Base-by-base conservation (phyloP, 2,888 invertebrate genomes). In the Eristalis tenax region DNA sequence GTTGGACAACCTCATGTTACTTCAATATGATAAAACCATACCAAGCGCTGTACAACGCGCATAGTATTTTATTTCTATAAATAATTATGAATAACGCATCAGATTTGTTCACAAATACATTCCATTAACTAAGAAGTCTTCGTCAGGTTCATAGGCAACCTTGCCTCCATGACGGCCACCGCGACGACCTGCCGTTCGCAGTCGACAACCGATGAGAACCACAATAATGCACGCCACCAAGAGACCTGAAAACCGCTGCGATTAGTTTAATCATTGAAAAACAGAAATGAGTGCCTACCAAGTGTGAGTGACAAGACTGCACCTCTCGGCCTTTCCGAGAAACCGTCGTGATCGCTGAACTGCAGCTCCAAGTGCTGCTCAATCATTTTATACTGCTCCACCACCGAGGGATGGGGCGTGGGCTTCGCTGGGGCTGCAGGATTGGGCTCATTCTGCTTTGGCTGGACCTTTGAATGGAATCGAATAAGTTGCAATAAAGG, bases 101-200 rank as follows among this genome's bases (percentile, higher is more conserved):
- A 50, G 18, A 50, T 50, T 40, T 11, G 35, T 57, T 90, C 91
- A 92, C 77, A 99, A 95, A 94, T 99, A 99, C 98, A 99, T 99
- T 91, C 99, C 99, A 94, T 99, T 99, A 90, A 99, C 98, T 90
- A 99, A 94, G 94, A 98, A 99, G 94, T 99, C 99, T 0, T 98
- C 98, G 93, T 99, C 99, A 93, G 98, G 97, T 40, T 97, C 96
- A 91, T 97, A 96, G 22, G 96, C 95, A 69, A 96, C 95, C 93
- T 97, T 96, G 82, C 97, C 96, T 66, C 96, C 96, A 86, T 92
- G 73, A 90, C 97, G 95, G 88, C 96, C 94, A 85, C 97, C 94
- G 77, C 97, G 94, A 89, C 97, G 94, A 5, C 92, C 91, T 22
- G 98, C 96, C 81, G 96, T 96, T 89, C 97, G 94, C 92, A 98